A percentile compares a stretch with the other conserved stretches of the same genome.
phyloP scores from a whole-genome alignment of 2,888 invertebrate genomes.

The Deilephila elpenor region DNA sequence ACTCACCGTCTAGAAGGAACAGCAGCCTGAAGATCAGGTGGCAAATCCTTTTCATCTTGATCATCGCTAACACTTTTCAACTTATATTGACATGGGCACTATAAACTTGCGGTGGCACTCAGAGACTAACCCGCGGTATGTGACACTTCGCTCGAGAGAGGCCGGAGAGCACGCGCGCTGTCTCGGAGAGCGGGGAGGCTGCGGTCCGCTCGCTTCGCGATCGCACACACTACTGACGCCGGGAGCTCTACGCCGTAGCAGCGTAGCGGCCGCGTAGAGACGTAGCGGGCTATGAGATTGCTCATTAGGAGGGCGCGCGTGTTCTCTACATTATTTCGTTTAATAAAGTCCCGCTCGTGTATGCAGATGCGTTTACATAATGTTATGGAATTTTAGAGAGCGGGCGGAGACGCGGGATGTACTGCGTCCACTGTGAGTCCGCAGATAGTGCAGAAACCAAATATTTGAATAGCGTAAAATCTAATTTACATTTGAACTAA shows the following conservation, averaged over 20 bases:
- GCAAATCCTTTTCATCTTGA: constrained; percentile 79
- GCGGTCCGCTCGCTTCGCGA: constrained; percentile 3
- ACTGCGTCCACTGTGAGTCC: neutral
- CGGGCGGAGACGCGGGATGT: constrained; percentile 10
- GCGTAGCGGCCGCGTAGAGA: constrained; percentile 41
- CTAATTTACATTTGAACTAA: too few species aligned
- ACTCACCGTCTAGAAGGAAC: constrained; percentile 76
- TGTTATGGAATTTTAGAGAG: constrained; percentile 50
- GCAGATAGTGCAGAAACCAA: neutral
- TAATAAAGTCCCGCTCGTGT: constrained; percentile 61
- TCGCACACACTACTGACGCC: constrained; percentile 14
- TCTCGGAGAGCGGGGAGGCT: neutral
- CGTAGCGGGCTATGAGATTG: constrained; percentile 58
- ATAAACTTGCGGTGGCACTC: neutral
- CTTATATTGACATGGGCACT: constrained; percentile 37
- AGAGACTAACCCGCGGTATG: neutral
- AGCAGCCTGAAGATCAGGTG: constrained; percentile 73
- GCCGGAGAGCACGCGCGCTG: neutral
- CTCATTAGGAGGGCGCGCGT: constrained; percentile 61
- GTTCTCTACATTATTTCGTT: constrained; percentile 69
- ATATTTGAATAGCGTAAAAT: neutral
- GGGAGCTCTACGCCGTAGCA: constrained; percentile 28
- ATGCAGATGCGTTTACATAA: constrained; percentile 65
- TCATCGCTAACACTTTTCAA: constrained; percentile 56
- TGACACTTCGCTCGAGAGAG: too few species aligned